These are phyloP conservation scores for Enchytraeus crypticus DNA, from an alignment of 2,888 invertebrate genomes.

Conservation along the genomic window DNA sequence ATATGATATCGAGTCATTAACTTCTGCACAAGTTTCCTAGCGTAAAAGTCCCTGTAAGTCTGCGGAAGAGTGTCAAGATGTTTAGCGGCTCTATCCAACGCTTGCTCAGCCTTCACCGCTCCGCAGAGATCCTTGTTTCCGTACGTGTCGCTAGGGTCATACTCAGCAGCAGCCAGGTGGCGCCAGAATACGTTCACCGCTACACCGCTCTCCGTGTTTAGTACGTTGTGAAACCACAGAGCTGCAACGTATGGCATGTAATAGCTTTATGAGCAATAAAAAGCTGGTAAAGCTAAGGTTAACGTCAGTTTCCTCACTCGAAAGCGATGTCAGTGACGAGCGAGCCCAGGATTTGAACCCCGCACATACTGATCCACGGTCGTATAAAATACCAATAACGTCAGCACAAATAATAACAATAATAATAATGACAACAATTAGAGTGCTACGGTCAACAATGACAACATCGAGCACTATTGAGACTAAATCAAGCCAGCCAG, in stretches of 20 bases:
- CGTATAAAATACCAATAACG: too few species aligned
- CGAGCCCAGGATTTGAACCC: too few species aligned
- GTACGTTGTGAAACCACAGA: constrained; percentile 56
- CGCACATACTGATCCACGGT: too few species aligned
- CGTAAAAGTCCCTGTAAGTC: constrained; percentile 52
- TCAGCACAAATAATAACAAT: too few species aligned
- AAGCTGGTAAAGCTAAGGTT: too few species aligned
- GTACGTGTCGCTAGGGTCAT: constrained; percentile 54
- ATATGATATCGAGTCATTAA: constrained; percentile 2
- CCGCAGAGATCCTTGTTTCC: constrained; percentile 54
- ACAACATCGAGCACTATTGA: too few species aligned
- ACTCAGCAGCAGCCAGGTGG: constrained; percentile 48
- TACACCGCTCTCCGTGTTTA: constrained; percentile 51
- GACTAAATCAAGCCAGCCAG: too few species aligned
- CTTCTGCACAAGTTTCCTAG: constrained; percentile 42
- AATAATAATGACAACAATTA: too few species aligned
- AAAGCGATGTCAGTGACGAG: too few species aligned
- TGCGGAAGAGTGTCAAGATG: constrained; percentile 48
- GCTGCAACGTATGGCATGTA: constrained; percentile 41
- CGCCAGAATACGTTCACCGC: constrained; percentile 56
- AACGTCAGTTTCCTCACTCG: too few species aligned
- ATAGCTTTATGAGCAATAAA: too few species aligned
- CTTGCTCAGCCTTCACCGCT: constrained; percentile 49
- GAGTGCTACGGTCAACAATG: too few species aligned
- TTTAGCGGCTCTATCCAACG: constrained; percentile 50